Conservation (phyloP, 2,888 invertebrate species). For the Cephus pygmeus region DNA sequence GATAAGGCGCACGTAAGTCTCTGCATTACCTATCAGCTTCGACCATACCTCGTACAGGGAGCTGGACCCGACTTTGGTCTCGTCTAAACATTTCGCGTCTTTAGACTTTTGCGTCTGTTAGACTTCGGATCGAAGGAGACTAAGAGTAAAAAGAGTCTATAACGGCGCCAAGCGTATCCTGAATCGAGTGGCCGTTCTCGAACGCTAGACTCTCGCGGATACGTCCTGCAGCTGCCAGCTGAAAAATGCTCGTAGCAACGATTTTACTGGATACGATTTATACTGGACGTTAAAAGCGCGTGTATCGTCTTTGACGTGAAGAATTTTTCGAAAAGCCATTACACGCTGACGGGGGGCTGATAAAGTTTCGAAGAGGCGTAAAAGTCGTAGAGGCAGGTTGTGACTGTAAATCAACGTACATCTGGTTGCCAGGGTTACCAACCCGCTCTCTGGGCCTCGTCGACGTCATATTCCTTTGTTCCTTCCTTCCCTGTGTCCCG, state of each 20-base stretch:
- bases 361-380: background rate
- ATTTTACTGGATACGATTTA: constrained; percentile 10
- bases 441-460: background rate
- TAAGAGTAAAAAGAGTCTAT: too few species aligned
- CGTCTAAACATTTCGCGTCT: background rate
- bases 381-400: background rate
- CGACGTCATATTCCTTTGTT: background rate
- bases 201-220: too few species aligned
- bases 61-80: background rate
- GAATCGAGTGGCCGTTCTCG: too few species aligned
- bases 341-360: background rate
- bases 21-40: background rate
- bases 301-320: constrained; percentile 11
- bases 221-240: too few species aligned
- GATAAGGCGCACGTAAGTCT: background rate
- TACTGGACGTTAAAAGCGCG: background rate
- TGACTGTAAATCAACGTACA: background rate
- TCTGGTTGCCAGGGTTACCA: background rate
- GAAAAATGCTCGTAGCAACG: background rate
- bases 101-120: too few species aligned
- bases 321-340: constrained; percentile 9
- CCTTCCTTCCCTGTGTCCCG: background rate
- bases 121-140: too few species aligned
- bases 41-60: background rate
- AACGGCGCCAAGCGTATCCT: too few species aligned